Conservation (phyloP, 2,888 invertebrate genomes). For the Euclidia mi region DNA sequence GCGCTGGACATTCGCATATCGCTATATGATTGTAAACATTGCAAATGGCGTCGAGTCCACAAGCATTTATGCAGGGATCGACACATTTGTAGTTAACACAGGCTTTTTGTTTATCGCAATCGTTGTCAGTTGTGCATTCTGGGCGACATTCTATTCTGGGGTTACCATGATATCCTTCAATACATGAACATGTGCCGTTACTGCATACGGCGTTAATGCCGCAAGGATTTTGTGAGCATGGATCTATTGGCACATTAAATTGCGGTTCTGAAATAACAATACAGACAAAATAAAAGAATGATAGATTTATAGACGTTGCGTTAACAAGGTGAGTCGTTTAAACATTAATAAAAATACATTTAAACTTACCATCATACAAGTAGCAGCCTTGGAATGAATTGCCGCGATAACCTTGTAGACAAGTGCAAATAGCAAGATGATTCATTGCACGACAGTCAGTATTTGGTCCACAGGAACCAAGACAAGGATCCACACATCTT, state of each 20-base stretch:
- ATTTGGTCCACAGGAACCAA: slow-evolving; percentile 92
- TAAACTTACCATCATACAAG: slow-evolving; percentile 69
- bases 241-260: slow-evolving; percentile 79
- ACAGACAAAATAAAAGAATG: no score
- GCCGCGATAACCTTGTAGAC: slow-evolving; percentile 92
- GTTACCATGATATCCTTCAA: slow-evolving; percentile 91
- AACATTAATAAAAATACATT: no score
- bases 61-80: slow-evolving; percentile 93
- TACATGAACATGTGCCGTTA: slow-evolving; percentile 91
- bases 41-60: slow-evolving; percentile 93
- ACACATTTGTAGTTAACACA: slow-evolving; percentile 93
- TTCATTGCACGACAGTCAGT: slow-evolving; percentile 93
- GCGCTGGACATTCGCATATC: slow-evolving; percentile 93
- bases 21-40: slow-evolving; percentile 94
- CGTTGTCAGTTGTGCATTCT: slow-evolving; percentile 94
- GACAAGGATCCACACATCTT: slow-evolving; percentile 94
- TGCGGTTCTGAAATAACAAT: slow-evolving; percentile 77
- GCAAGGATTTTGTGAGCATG: slow-evolving; percentile 91
- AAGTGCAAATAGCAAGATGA: slow-evolving; percentile 94
- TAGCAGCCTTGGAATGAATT: slow-evolving; percentile 92
- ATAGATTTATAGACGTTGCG: no score
- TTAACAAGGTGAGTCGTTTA: no score
- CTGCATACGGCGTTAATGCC: slow-evolving; percentile 91
- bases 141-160: slow-evolving; percentile 93
- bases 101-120: slow-evolving; percentile 92